Evolutionary conservation across 2,888 invertebrate genomes (phyloP).

Genomic region (Stenotaenia linearis): DNA sequence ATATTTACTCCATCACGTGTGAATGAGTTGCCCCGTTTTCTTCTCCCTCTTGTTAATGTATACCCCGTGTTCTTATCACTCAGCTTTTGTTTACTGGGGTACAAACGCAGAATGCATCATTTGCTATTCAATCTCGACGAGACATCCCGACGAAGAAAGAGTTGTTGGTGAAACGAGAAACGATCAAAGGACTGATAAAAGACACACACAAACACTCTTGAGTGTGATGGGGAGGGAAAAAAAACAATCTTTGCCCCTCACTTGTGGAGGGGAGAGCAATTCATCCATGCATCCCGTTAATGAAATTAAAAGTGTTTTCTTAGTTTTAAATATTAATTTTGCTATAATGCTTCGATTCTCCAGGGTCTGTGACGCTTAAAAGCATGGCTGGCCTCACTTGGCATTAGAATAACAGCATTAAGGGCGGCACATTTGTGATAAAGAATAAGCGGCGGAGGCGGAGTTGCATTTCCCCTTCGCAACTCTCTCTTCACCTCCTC

Average conservation of each 20-base stretch:
- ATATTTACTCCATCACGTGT: conserved; percentile 21
- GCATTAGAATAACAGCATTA: conserved; percentile 34
- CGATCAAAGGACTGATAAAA: conserved; percentile 20
- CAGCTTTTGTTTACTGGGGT: conserved; percentile 16
- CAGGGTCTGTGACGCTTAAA: conserved; percentile 33
- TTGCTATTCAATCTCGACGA: conserved; percentile 24
- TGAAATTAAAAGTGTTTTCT: conserved; percentile 37
- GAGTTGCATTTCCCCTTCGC: conserved; percentile 20
- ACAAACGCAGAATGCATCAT: conserved; percentile 1
- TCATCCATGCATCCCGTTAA: conserved; percentile 31
- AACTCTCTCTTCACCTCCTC: conserved; percentile 24
- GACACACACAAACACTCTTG: conserved; percentile 1
- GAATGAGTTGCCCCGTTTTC: conserved; percentile 1
- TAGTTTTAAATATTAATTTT: conserved; percentile 38
- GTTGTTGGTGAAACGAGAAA: conserved; percentile 12
- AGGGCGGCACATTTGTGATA: conserved; percentile 34
- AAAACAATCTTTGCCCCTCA: conserved; percentile 27
- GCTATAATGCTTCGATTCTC: conserved; percentile 37
- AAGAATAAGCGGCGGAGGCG: conserved; percentile 24
- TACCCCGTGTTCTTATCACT: conserved; percentile 15
- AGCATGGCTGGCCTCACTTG: conserved; percentile 33
- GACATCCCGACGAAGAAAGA: conserved; percentile 21
- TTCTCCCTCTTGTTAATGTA: neutral
- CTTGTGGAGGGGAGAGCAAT: conserved; percentile 5
- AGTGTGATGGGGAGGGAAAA: neutral